phyloP scores from a whole-genome alignment of 2,888 invertebrate species.

The Drosophila multiciliata region DNA sequence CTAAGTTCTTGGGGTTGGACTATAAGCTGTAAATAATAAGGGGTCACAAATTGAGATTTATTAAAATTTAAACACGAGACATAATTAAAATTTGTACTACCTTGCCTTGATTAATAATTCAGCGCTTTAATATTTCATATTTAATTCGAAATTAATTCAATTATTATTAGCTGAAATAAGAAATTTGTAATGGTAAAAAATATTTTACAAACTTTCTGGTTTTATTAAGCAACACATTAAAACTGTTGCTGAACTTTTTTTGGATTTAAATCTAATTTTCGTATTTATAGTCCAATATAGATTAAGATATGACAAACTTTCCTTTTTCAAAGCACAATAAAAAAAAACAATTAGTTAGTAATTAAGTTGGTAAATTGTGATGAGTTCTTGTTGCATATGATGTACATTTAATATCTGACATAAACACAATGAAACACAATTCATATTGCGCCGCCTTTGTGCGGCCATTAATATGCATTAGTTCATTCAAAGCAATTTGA shows the following conservation, averaged over 20 bases:
- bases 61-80: slow-evolving; percentile 21
- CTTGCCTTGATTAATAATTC: not conserved
- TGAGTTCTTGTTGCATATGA: slow-evolving; percentile 11
- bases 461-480: slow-evolving; percentile 59
- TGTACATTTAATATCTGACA: not conserved
- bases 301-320: not conserved
- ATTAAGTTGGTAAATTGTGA: slow-evolving; percentile 1
- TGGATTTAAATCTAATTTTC: slow-evolving; percentile 22
- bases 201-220: not conserved
- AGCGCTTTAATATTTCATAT: not conserved
- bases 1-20: not conserved
- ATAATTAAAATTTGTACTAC: slow-evolving; percentile 29
- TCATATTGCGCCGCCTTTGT: slow-evolving; percentile 40
- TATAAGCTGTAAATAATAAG: slow-evolving; percentile 23
- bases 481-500: slow-evolving; percentile 30
- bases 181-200: not conserved
- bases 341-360: slow-evolving; percentile 25
- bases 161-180: not conserved
- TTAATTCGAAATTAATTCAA: not conserved
- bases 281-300: not conserved
- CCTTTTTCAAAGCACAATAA: not conserved
- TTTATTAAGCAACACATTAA: not conserved
- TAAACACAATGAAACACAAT: slow-evolving; percentile 37
- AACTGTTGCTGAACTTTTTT: not conserved
- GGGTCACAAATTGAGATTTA: slow-evolving; percentile 12